These are phyloP conservation scores for Capromys pilorides DNA, from an alignment of 2,797 vertebrate species.

Conservation along the genomic window DNA sequence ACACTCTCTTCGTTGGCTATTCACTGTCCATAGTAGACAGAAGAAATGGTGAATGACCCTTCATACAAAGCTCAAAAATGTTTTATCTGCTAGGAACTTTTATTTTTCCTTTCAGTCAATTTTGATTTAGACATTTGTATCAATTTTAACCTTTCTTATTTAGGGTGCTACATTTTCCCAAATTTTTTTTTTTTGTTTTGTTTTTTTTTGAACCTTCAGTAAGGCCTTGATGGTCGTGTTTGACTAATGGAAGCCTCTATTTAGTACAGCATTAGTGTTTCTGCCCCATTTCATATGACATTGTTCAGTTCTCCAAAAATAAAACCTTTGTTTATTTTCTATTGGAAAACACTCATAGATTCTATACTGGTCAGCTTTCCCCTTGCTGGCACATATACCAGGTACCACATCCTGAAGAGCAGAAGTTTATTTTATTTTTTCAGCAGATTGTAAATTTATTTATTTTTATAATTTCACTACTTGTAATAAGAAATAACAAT, in stretches of 20 bases:
- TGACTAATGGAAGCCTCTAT: background rate
- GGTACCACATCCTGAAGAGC: background rate
- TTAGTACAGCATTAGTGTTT: accelerated
- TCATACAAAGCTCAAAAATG: background rate
- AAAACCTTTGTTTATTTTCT: background rate
- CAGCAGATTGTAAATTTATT: too few relatives aligned
- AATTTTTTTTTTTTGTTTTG: background rate
- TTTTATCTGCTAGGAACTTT: background rate
- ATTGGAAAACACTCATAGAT: background rate
- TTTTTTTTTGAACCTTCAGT: background rate
- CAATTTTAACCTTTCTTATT: background rate
- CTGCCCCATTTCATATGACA: too few relatives aligned
- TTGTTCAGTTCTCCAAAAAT: background rate
- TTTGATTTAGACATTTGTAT: background rate
- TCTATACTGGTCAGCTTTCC: background rate
- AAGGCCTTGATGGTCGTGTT: too few relatives aligned
- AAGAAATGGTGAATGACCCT: background rate
- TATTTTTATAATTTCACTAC: too few relatives aligned
- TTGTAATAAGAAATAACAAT: too few relatives aligned
- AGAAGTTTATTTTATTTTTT: background rate
- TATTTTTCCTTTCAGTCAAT: background rate
- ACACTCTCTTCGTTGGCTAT: accelerated
- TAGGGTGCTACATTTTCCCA: background rate
- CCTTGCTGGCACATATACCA: background rate
- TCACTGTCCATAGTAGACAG: background rate